Conservation (phyloP, 2,888 invertebrate species). For the Willowsia nigromaculata region DNA sequence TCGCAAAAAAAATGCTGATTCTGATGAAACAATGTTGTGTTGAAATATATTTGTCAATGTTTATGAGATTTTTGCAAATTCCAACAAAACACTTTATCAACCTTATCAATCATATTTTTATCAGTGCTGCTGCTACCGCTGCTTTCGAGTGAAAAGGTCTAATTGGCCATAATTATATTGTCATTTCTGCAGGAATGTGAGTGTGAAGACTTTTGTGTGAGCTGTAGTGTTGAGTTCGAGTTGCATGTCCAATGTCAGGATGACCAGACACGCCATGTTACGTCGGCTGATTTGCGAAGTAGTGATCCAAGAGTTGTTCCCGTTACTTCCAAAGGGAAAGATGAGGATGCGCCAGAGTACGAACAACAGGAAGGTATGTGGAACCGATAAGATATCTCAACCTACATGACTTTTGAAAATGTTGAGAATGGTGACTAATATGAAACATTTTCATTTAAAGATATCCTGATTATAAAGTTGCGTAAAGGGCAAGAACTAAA, state of each 20-base stretch:
- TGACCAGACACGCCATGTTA: slow-evolving; percentile 96
- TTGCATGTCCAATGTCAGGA: slow-evolving; percentile 97
- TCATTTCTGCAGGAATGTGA: slow-evolving; percentile 88
- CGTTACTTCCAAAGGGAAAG: slow-evolving; percentile 88
- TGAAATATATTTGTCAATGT: too few relatives aligned
- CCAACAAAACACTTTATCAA: too few relatives aligned
- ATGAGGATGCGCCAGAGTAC: slow-evolving; percentile 95
- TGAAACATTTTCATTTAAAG: slow-evolving; percentile 80
- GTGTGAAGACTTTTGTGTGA: slow-evolving; percentile 97
- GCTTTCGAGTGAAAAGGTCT: background rate
- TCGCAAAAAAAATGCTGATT: too few relatives aligned
- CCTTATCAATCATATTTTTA: too few relatives aligned
- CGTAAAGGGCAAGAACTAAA: slow-evolving; percentile 95
- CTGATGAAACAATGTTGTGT: too few relatives aligned
- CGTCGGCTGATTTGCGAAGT: slow-evolving; percentile 96
- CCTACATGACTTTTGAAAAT: too few relatives aligned
- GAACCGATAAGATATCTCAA: background rate
- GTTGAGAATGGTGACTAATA: background rate
- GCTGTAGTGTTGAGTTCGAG: slow-evolving; percentile 98
- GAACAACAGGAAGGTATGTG: slow-evolving; percentile 93
- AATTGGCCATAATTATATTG: slow-evolving; percentile 39
- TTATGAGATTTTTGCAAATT: too few relatives aligned
- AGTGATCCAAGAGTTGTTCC: slow-evolving; percentile 95
- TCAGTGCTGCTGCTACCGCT: background rate
- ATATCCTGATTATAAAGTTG: slow-evolving; percentile 87